Evolutionary conservation across 2,888 invertebrate genomes (phyloP), one percentile per base, ranked within the genome.

Genomic region (Escarpia spicata): DNA sequence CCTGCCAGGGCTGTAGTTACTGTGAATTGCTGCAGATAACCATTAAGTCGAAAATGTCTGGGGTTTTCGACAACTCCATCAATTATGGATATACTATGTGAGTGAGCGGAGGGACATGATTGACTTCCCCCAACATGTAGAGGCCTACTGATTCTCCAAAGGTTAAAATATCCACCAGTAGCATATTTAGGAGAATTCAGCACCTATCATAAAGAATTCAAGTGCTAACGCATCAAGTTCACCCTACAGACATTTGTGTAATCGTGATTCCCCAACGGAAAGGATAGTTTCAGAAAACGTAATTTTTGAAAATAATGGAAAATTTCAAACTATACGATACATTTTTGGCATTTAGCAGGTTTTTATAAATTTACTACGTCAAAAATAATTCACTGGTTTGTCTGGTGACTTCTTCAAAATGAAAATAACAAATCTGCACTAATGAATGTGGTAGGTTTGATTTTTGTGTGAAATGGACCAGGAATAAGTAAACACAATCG

Each of bases 171-270:
- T 75, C 75, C 75, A 75, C 75, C 75, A 75, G 26, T 6, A 75
- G 75, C 75, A 26, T 75, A 75, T 75, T 75, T 75, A 26, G 75
- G 75, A 75, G 75, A 75, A 75, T 75, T 75, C 75, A 75, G 75
- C 75, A 26, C 75, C 75, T 26, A 3, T 75, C 75, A 75, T 75
- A 75, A 75, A 4, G 75, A 75, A 75, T 26, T 75, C 75, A 3
- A 26, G 26, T 26, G 75, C 75, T 75, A 26, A 75, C 19, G 75
- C 26, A 6, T 26, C 75, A 75, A 75, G 19, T 75, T 75, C 75
- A 26, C 26, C n/a, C 19, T 75, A 6, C 8, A 9, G 52, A 52
- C 52, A 52, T 52, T 52, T 75, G 19, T 75, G 75, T 26, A 26
- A 26, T 75, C 6, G n/a, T 75, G 26, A 52, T 12, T 19, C 4